Conservation (phyloP, 2,113 vertebrate genomes). For the Mormoops blainvillei region DNA sequence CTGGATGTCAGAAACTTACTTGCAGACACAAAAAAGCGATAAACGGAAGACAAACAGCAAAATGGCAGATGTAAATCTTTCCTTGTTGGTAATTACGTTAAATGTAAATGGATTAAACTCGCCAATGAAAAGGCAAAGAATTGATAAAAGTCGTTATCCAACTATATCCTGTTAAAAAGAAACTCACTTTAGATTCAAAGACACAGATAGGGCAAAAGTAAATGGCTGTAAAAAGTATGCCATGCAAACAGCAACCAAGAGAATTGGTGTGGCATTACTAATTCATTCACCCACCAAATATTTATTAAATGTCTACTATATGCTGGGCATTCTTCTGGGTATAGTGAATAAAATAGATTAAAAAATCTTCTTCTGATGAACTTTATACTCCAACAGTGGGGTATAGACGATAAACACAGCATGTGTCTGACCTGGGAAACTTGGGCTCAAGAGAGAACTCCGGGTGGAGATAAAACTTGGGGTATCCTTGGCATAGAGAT, state of each 20-base stretch:
- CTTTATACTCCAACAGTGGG: neutral
- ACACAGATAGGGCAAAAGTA: neutral
- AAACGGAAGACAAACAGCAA: neutral
- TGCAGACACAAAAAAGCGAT: neutral
- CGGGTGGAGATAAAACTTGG: neutral
- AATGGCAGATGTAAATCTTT: neutral
- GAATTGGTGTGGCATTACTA: neutral
- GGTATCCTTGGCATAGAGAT: neutral
- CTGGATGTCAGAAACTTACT: conserved; percentile 39
- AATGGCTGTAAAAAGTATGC: neutral
- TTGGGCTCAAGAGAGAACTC: neutral
- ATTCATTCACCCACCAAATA: neutral
- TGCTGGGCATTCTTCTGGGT: neutral
- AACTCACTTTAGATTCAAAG: neutral
- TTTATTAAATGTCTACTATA: neutral
- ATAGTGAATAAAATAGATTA: neutral
- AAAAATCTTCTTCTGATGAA: neutral
- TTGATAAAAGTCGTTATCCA: neutral
- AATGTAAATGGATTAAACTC: neutral
- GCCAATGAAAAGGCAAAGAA: neutral
- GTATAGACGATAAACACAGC: neutral
- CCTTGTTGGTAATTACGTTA: neutral
- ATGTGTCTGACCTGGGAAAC: neutral
- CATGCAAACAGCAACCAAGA: neutral
- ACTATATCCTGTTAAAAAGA: neutral